Evolutionary conservation across 2,797 vertebrate species (phyloP).

Genomic region (Octomys mimax): DNA sequence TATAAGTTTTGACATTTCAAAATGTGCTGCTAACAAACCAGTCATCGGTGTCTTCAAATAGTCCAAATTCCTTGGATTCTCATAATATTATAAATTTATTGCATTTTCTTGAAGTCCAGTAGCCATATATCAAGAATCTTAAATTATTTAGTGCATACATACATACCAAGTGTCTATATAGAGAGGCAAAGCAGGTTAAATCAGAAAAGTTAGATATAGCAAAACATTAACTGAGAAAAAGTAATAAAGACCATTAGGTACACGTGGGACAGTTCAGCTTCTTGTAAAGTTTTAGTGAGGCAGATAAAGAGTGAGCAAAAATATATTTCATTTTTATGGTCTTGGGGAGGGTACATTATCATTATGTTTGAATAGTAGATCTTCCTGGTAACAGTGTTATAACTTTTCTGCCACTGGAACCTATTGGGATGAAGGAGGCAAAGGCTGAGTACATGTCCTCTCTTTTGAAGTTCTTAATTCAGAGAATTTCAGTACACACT

Average conservation of each 20-base stretch:
- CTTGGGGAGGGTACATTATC: not conserved
- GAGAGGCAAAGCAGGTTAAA: not conserved
- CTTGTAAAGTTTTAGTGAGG: not conserved
- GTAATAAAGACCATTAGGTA: conserved; percentile 2
- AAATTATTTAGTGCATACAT: conserved; percentile 3
- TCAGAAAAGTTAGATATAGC: not conserved
- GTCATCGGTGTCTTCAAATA: not conserved
- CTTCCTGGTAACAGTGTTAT: not conserved
- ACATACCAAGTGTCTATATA: not conserved
- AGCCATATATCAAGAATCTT: not conserved
- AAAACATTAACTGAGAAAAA: conserved; percentile 33
- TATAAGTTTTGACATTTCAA: conserved; percentile 69
- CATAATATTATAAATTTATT: not conserved
- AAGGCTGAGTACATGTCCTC: not conserved
- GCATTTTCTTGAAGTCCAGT: conserved; percentile 53
- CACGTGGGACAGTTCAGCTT: not conserved
- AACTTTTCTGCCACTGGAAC: not conserved
- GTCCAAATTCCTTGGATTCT: conserved; percentile 44
- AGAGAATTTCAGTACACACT: fast-evolving
- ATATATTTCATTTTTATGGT: not conserved
- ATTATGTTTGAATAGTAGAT: not conserved
- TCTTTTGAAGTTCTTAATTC: not conserved
- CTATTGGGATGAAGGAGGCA: not conserved
- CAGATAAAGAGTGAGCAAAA: not conserved
- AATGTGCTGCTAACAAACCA: conserved; percentile 16